Percentiles rank a stretch among this genome's conserved stretches.
Conservation (phyloP, 2,888 invertebrate species). For the Glyphotaelius pellucidus region DNA sequence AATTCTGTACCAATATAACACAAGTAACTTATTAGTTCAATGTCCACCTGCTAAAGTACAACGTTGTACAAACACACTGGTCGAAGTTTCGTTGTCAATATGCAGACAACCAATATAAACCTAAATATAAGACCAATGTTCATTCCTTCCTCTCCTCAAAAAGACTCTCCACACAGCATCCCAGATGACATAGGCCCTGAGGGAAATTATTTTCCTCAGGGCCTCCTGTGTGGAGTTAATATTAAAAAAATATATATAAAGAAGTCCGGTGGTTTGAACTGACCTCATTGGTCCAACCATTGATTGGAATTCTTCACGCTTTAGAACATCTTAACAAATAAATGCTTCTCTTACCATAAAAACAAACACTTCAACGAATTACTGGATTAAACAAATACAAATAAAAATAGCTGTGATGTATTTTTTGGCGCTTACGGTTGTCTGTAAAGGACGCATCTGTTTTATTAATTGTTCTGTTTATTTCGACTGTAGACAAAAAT, state of each 20-base stretch:
- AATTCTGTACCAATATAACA: background rate
- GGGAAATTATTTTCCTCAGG: too few relatives aligned
- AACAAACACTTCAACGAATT: background rate
- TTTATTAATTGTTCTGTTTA: too few relatives aligned
- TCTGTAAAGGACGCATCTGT: too few relatives aligned
- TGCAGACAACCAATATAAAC: background rate
- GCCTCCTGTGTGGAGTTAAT: too few relatives aligned
- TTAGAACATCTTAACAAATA: slow-evolving; percentile 3
- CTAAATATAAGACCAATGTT: too few relatives aligned
- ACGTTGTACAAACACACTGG: background rate
- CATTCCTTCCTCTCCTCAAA: too few relatives aligned
- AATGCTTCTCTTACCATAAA: background rate
- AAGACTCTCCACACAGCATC: too few relatives aligned
- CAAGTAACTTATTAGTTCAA: background rate
- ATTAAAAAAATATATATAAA: too few relatives aligned
- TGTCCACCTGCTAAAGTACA: background rate
- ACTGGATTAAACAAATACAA: background rate
- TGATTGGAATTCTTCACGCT: background rate
- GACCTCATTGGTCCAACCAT: background rate
- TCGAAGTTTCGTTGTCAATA: background rate
- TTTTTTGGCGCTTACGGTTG: too few relatives aligned
- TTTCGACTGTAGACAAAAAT: too few relatives aligned
- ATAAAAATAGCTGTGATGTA: background rate
- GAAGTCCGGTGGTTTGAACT: background rate
- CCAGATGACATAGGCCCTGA: too few relatives aligned